phyloP scores from a whole-genome alignment of 1,140 invertebrate genomes.

The Scaptomyza montana region DNA sequence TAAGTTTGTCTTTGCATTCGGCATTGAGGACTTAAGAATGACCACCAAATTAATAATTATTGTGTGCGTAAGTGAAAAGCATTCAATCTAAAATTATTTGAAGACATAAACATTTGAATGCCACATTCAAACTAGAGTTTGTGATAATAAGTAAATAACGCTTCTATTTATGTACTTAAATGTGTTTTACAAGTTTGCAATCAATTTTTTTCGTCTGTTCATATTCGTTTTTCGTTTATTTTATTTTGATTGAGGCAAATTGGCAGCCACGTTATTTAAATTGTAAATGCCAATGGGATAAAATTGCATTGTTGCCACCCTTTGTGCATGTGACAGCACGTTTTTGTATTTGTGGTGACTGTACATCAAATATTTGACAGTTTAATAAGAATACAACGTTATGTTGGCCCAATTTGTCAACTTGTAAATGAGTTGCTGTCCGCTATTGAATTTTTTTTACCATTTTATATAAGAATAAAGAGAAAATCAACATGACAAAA shows the following conservation, averaged over 20 bases:
- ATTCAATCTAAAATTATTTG: not conserved
- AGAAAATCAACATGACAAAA: too few relatives aligned
- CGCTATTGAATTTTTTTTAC: not conserved
- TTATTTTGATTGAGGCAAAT: too few relatives aligned
- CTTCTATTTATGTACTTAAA: too few relatives aligned
- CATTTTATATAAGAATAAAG: too few relatives aligned
- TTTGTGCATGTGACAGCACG: not conserved
- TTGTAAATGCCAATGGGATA: not conserved
- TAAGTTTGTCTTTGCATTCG: not conserved
- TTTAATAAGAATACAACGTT: not conserved
- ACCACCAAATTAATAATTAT: not conserved
- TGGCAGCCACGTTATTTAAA: too few relatives aligned
- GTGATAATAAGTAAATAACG: not conserved
- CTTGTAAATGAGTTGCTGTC: not conserved
- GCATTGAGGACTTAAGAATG: slow-evolving; percentile 9
- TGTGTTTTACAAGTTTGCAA: too few relatives aligned
- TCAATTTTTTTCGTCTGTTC: too few relatives aligned
- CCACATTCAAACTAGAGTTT: not conserved
- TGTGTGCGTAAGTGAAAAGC: not conserved
- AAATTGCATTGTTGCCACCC: not conserved
- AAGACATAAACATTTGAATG: not conserved
- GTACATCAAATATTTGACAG: not conserved
- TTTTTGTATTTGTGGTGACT: not conserved
- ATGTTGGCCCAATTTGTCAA: not conserved
- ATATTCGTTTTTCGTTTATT: too few relatives aligned